phyloP scores from a whole-genome alignment of 2,797 vertebrate genomes.

The Microhierax caerulescens region DNA sequence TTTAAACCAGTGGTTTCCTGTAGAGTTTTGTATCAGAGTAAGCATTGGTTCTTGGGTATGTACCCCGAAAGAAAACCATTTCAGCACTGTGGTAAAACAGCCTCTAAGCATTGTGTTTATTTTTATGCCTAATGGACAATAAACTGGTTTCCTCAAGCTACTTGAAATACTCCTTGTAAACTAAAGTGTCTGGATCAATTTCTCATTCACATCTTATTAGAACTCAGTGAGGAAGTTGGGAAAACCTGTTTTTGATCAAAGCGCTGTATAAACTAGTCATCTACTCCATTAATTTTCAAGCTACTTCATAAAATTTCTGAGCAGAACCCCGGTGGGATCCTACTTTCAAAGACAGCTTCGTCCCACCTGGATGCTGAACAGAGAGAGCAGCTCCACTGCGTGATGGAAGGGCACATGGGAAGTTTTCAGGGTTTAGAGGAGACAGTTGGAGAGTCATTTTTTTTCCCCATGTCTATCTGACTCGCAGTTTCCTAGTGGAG shows the following conservation, averaged over 20 bases:
- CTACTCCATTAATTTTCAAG: background rate
- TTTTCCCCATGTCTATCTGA: background rate
- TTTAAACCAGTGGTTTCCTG: background rate
- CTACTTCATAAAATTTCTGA: background rate
- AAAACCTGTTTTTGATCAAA: conserved; percentile 5
- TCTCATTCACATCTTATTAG: background rate
- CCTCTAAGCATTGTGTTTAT: background rate
- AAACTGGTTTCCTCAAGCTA: conserved; percentile 22
- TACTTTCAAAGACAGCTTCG: background rate
- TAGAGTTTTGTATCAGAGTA: background rate
- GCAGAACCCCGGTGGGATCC: background rate
- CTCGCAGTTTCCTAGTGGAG: background rate
- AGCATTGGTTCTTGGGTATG: background rate
- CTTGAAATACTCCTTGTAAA: conserved; percentile 15
- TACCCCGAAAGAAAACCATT: background rate
- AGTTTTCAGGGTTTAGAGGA: fast-evolving
- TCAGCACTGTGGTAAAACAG: background rate
- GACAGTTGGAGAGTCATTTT: background rate
- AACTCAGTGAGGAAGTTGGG: background rate
- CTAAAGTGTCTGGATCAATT: background rate
- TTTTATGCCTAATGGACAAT: conserved; percentile 15
- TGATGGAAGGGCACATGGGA: fast-evolving
- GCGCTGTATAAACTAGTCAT: background rate
- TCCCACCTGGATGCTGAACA: background rate
- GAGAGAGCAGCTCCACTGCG: background rate